Evolutionary conservation across 1,140 invertebrate species (phyloP), one percentile per base, ranked within the genome.

Genomic region (Latrodectus geometricus): DNA sequence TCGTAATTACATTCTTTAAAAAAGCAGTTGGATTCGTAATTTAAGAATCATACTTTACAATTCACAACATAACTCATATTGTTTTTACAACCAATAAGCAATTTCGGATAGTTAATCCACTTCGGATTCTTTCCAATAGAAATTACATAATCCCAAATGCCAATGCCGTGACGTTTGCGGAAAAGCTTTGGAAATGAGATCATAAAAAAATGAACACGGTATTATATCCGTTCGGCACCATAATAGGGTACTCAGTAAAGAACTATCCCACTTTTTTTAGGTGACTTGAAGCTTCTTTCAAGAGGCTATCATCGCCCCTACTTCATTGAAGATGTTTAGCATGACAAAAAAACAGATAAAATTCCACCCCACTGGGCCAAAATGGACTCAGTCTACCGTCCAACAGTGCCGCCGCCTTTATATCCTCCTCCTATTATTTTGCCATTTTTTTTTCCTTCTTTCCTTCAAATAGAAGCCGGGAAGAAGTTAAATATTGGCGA

Each of bases 311-410:
- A 84, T 76, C 82, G 54, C 73, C 61, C 35, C 68, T 84, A 52
- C 80, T 72, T 69, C 80, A 82, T 73, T 82, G 70, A 73, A 82
- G 80, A 82, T 82, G 70, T 76, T 84, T 76, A 84, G 82, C 82
- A 84, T 84, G 48, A 84, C 82, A 84, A 84, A 84, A 80, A 76
- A 76, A 84, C 23, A 84, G 80, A 84, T 72, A 81, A 56, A 50
- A 84, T 84, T 84, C 82, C 82, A 68, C 72, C 73, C 65, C 73
- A 48, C 74, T 76, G 82, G 23, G 15, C 76, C 14, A 50, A 54
- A 73, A 76, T 76, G 65, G 82, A 54, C 56, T 21, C 61, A 76
- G 23, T 84, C 72, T 75, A 69, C 35, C 82, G 56, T 74, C 21
- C 49, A 61, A 56, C 14, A 56, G 9, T 12, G 35, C 48, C 48